These are phyloP conservation scores for Andrena trimmerana DNA, from an alignment of 2,888 invertebrate genomes.

Conservation along the genomic window DNA sequence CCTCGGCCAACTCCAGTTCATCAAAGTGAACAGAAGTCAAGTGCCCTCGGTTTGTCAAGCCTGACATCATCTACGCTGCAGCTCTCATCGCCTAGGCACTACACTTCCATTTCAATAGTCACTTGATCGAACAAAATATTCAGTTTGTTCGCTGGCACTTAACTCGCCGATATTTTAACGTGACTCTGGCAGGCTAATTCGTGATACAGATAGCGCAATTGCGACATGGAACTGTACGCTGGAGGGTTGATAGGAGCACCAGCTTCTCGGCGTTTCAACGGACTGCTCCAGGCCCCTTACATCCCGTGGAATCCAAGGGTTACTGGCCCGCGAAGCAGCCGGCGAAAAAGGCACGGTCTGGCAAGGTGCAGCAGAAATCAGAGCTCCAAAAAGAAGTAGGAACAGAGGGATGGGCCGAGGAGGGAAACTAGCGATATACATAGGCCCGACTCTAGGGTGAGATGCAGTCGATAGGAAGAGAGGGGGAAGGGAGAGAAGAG, in stretches of 20 bases:
- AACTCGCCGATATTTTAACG: not conserved
- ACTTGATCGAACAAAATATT: not conserved
- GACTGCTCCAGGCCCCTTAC: not conserved
- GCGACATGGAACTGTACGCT: not conserved
- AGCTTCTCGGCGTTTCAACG: constrained; percentile 6
- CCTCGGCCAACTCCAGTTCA: too few species aligned
- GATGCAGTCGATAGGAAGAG: constrained; percentile 49
- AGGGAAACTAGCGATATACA: constrained; percentile 42
- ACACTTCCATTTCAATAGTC: too few species aligned
- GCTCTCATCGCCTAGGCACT: too few species aligned
- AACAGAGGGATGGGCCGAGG: constrained; percentile 14
- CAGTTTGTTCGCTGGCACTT: not conserved
- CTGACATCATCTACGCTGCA: too few species aligned
- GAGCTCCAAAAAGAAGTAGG: constrained; percentile 64
- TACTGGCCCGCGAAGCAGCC: constrained; percentile 18
- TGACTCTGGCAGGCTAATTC: not conserved
- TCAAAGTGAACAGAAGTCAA: too few species aligned
- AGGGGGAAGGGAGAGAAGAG: not conserved
- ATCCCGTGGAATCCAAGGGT: constrained; percentile 6
- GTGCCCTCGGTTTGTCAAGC: too few species aligned
- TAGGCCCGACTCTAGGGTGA: constrained; percentile 42
- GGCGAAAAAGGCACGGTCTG: constrained; percentile 36
- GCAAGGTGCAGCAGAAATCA: constrained; percentile 70
- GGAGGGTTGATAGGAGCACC: not conserved
- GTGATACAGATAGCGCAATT: not conserved